Conservation (phyloP, 1,140 invertebrate genomes). For the Chelonus insularis region DNA sequence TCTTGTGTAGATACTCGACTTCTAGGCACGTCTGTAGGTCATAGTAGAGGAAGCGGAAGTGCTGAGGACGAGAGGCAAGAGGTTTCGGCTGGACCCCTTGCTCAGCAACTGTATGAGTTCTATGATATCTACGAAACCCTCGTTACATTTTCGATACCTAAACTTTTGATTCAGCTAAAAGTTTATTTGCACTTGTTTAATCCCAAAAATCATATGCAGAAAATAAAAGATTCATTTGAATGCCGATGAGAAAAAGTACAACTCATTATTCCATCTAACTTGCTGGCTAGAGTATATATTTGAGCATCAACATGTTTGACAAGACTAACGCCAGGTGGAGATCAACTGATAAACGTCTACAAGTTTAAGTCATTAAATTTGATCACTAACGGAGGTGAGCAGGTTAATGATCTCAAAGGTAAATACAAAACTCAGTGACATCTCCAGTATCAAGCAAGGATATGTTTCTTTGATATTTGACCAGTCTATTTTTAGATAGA, state of each 20-base stretch:
- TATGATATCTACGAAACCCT: conserved; percentile 1
- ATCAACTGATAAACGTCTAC: background rate
- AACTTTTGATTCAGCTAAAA: conserved; percentile 22
- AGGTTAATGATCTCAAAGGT: background rate
- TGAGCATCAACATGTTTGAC: too few species aligned
- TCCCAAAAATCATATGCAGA: too few species aligned
- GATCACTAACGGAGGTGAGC: conserved; percentile 27
- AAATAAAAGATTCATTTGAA: too few species aligned
- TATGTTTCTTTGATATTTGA: conserved; percentile 50
- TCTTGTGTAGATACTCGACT: conserved; percentile 1
- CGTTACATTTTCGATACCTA: conserved; percentile 17
- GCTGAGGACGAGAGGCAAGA: conserved; percentile 5
- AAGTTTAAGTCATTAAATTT: conserved; percentile 24
- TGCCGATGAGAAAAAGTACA: too few species aligned
- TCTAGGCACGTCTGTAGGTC: conserved; percentile 15
- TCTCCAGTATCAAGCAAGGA: conserved; percentile 43
- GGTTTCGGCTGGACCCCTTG: conserved; percentile 29
- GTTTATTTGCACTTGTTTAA: too few species aligned
- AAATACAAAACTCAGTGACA: background rate
- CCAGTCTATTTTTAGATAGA: conserved; percentile 22
- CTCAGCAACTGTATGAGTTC: conserved; percentile 25
- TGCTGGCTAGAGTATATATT: too few species aligned
- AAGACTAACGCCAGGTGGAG: background rate
- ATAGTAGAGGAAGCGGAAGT: conserved; percentile 3
- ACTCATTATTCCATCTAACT: too few species aligned